A percentile compares a stretch with the other conserved stretches of the same genome.
Conservation (phyloP, 92 coral and sea anemone genomes). For the Porites lobata region DNA sequence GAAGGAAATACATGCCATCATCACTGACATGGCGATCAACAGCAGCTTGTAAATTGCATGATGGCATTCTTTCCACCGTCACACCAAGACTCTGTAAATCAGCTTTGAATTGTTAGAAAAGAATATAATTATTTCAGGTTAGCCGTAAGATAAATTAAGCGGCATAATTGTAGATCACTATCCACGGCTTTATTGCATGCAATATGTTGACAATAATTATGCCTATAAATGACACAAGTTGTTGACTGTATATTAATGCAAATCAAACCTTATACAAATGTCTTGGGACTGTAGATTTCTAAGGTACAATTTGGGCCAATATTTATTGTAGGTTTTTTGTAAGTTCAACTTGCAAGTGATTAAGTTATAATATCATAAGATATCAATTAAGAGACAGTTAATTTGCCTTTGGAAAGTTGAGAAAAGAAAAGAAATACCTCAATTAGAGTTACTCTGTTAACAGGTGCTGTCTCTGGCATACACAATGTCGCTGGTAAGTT, state of each 20-base stretch:
- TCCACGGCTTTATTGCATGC: no score
- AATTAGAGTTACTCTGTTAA: conserved; percentile 55
- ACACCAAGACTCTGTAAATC: conserved; percentile 67
- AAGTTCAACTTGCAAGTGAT: no score
- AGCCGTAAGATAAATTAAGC: neutral
- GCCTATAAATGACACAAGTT: no score
- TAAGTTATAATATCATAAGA: no score
- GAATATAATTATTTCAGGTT: neutral
- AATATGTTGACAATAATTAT: no score
- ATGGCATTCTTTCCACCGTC: conserved; percentile 67
- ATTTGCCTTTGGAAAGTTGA: neutral
- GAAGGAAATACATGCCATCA: conserved; percentile 71
- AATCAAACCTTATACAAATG: no score
- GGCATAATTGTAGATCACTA: neutral
- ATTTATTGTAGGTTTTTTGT: no score
- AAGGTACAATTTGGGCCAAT: no score
- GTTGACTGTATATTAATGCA: no score
- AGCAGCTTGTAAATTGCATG: conserved; percentile 35
- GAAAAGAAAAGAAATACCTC: conserved; percentile 48
- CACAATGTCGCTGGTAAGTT: conserved; percentile 66
- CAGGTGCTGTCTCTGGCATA: conserved; percentile 81
- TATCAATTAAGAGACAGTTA: no score
- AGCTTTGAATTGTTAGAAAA: conserved; percentile 3
- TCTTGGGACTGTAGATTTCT: no score
- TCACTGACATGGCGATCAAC: conserved; percentile 60